phyloP scores from a whole-genome alignment of 2,113 vertebrate genomes.

The Malurus alboscapulatus region DNA sequence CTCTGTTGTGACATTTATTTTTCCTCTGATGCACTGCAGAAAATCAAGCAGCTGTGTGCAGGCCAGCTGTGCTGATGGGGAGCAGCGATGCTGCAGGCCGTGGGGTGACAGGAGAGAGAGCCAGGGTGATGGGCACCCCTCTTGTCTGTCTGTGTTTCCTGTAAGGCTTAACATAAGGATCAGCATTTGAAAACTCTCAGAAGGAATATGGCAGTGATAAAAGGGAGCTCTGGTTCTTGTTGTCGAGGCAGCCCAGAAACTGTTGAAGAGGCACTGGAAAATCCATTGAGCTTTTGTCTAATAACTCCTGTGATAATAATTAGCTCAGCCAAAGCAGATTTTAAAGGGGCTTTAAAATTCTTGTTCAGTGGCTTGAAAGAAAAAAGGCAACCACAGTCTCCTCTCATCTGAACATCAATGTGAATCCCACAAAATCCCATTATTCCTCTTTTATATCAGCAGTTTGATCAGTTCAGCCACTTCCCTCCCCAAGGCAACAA shows the following conservation, averaged over 20 bases:
- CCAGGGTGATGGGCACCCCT: background rate
- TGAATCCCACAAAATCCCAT: constrained; percentile 84
- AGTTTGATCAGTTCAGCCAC: constrained; percentile 72
- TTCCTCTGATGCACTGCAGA: background rate
- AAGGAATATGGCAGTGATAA: background rate
- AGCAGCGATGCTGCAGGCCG: background rate
- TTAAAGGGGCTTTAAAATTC: constrained; percentile 77
- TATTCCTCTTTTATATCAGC: constrained; percentile 77
- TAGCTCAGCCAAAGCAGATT: constrained; percentile 77
- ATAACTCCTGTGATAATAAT: constrained; percentile 75
- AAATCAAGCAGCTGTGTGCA: background rate
- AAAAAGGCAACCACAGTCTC: constrained; percentile 72
- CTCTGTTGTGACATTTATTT: constrained; percentile 52
- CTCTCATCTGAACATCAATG: constrained; percentile 79
- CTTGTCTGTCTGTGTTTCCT: background rate
- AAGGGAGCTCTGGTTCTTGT: background rate
- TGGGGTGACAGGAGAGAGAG: background rate
- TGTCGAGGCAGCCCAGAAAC: background rate
- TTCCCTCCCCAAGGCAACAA: constrained; percentile 77
- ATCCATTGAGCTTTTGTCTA: constrained; percentile 58
- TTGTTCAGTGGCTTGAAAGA: constrained; percentile 74
- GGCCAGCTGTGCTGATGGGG: background rate
- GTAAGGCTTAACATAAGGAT: background rate
- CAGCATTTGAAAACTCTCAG: background rate
- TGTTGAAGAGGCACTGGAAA: constrained; percentile 37